Percentiles rank a stretch among this genome's conserved stretches.
Evolutionary conservation across 2,113 vertebrate genomes (phyloP).

Genomic region (Artemisiospiza belli): DNA sequence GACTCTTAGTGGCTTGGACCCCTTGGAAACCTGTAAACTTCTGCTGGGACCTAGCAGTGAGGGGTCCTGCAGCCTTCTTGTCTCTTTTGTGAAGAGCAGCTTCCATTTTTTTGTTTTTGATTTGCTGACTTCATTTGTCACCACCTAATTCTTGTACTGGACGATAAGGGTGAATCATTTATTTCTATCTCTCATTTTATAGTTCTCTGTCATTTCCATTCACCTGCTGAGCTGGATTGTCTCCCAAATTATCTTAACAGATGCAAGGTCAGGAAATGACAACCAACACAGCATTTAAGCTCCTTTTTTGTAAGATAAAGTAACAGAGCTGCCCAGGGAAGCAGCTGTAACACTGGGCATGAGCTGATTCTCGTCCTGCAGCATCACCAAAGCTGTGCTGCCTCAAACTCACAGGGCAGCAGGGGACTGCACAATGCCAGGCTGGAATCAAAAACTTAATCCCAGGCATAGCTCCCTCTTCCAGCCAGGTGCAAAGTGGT

Average conservation of each 20-base stretch:
- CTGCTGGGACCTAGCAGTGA: not conserved
- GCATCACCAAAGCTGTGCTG: not conserved
- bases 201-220: not conserved
- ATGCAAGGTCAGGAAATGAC: not conserved
- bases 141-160: not conserved
- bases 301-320: not conserved
- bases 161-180: not conserved
- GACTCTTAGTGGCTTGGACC: not conserved
- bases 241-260: not conserved
- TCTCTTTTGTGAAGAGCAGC: not conserved
- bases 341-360: not conserved
- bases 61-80: not conserved
- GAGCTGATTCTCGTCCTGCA: not conserved
- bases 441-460: not conserved
- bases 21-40: not conserved
- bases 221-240: not conserved
- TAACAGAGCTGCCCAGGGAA: not conserved
- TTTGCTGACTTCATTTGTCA: not conserved
- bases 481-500: slow-evolving; percentile 25
- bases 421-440: not conserved
- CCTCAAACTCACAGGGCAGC: not conserved
- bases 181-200: not conserved
- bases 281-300: not conserved
- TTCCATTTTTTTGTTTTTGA: not conserved
- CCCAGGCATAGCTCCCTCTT: not conserved